A percentile compares a stretch with the other conserved stretches of the same genome.
Conservation (phyloP, 2,113 vertebrate species). For the Micronycteris hirsuta region DNA sequence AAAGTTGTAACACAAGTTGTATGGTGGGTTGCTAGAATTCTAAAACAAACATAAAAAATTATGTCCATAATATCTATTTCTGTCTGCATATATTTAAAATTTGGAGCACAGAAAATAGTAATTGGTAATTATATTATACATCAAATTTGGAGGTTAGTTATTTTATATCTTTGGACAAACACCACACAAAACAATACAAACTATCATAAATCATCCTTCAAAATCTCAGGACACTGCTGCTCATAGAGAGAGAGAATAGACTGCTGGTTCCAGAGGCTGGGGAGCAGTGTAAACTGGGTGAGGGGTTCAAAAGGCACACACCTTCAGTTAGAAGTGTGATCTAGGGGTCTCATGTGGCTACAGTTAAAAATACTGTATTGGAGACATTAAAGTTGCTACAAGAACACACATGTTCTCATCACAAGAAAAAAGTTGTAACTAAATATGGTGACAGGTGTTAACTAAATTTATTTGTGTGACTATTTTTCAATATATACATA, state of each 20-base stretch:
- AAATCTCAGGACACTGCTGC: neutral
- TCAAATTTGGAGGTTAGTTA: neutral
- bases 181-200: neutral
- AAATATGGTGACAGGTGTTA: neutral
- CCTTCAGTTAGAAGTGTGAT: neutral
- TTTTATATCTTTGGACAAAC: neutral
- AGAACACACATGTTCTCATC: neutral
- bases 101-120: neutral
- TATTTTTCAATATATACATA: neutral
- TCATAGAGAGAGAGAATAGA: neutral
- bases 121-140: neutral
- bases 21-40: neutral
- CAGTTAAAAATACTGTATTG: neutral
- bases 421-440: neutral
- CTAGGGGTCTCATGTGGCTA: neutral
- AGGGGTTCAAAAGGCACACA: neutral
- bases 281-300: neutral
- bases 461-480: neutral
- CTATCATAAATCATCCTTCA: neutral
- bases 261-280: neutral
- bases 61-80: neutral
- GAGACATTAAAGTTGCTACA: neutral
- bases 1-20: neutral
- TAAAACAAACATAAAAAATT: neutral
- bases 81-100: neutral